A percentile compares a stretch with the other conserved stretches of the same genome.
These are phyloP conservation scores for Rhabdomys dilectus DNA, from an alignment of 2,113 vertebrate species.

Conservation along the genomic window DNA sequence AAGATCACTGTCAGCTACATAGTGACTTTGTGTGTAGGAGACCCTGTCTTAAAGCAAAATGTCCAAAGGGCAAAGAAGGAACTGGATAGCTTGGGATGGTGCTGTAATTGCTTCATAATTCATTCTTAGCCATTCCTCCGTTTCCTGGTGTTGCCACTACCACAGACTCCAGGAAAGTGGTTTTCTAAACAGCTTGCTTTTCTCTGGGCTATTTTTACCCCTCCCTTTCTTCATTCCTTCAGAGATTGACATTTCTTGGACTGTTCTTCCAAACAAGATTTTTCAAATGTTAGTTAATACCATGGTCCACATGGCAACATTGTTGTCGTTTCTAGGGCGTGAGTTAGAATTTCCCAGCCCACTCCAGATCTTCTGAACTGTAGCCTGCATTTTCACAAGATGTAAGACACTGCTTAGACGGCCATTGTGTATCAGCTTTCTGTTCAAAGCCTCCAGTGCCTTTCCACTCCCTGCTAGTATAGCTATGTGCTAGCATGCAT, in stretches of 20 bases:
- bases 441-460: constrained; percentile 21
- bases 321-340: neutral
- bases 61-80: neutral
- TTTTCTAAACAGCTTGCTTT: constrained; percentile 54
- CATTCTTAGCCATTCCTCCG: neutral
- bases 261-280: constrained; percentile 39
- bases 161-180: neutral
- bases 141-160: neutral
- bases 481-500: neutral
- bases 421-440: neutral
- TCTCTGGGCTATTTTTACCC: neutral
- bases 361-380: neutral
- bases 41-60: neutral
- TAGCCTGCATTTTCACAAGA: constrained; percentile 57
- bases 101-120: neutral
- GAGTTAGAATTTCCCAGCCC: neutral
- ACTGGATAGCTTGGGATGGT: neutral
- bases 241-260: constrained; percentile 44
- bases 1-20: neutral
- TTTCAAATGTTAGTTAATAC: constrained; percentile 22
- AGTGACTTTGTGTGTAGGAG: too few species aligned
- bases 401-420: constrained; percentile 9
- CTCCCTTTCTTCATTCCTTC: neutral
- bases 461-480: neutral
- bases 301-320: neutral